phyloP scores from a whole-genome alignment of 2,888 invertebrate genomes.

The Gymnocheta viridis region DNA sequence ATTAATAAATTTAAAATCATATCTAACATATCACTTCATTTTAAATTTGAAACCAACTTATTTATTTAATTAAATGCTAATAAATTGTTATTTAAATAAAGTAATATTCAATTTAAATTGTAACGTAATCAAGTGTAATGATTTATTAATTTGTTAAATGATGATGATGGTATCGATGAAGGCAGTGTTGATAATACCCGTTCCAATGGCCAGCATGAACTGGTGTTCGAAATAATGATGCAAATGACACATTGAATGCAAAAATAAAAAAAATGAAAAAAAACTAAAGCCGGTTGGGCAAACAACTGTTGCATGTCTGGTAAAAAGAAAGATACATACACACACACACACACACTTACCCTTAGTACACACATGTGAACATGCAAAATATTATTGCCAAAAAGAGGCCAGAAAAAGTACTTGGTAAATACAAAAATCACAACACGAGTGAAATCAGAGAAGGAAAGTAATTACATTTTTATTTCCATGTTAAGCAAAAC shows the following conservation, averaged over 20 bases:
- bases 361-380: conserved; percentile 12
- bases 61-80: conserved; percentile 39
- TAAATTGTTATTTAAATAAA: conserved; percentile 41
- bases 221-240: conserved; percentile 51
- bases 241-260: conserved; percentile 59
- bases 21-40: neutral
- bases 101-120: conserved; percentile 29
- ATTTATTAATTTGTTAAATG: conserved; percentile 68
- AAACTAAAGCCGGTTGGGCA: conserved; percentile 59
- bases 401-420: conserved; percentile 55
- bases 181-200: neutral
- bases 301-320: conserved; percentile 63
- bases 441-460: conserved; percentile 5
- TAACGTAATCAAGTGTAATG: conserved; percentile 66
- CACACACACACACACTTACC: conserved; percentile 17
- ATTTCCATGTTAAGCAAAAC: neutral
- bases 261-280: conserved; percentile 40
- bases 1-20: neutral
- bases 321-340: conserved; percentile 32
- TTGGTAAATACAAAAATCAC: conserved; percentile 55
- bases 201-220: neutral
- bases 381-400: conserved; percentile 63
- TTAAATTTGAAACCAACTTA: neutral
- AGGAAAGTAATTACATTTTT: conserved; percentile 5
- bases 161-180: conserved; percentile 51